Percentiles rank a stretch among this genome's conserved stretches.
phyloP scores from a whole-genome alignment of 2,113 vertebrate genomes.

The human (Homo sapiens) region GRCh38 chr4:155670501-155671000 shows the following conservation, averaged over 20 bases:
- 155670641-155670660: background rate
- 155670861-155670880: background rate
- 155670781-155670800: background rate
- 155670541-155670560: background rate
- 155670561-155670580: background rate
- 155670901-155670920: background rate
- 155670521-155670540: background rate
- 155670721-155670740: background rate
- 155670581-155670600: background rate
- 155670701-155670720: background rate
- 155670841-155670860: background rate
- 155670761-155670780: background rate
- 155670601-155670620: background rate
- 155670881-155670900: background rate
- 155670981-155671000: background rate
- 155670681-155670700: background rate
- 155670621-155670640: background rate
- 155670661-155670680: background rate
- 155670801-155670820: background rate
- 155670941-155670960: background rate
- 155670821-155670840: background rate
- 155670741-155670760: background rate
- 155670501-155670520: background rate
- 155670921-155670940: background rate
- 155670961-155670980: rapidly evolving